Percentiles rank a stretch among this genome's conserved stretches.
phyloP scores from a whole-genome alignment of 2,797 vertebrate genomes.

The Champsocephalus gunnari region DNA sequence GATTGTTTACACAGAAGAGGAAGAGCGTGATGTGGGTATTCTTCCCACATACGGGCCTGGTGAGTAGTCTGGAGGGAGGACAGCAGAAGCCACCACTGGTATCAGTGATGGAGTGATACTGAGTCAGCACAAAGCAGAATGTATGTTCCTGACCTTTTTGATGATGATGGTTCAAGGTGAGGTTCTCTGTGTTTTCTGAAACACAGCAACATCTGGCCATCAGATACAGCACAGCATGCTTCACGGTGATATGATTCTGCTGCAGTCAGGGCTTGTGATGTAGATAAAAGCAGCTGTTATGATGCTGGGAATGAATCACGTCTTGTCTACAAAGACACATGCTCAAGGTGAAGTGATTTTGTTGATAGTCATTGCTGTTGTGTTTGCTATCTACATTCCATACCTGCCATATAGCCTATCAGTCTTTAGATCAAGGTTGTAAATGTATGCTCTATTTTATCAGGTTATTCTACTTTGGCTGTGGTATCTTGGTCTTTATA shows the following conservation, averaged over 20 bases:
- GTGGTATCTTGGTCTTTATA: not conserved
- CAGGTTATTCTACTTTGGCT: not conserved
- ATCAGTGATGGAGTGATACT: slow-evolving; percentile 39
- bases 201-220: slow-evolving; percentile 61
- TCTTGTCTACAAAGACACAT: not conserved
- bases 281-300: slow-evolving; percentile 36
- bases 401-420: not conserved
- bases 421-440: not conserved
- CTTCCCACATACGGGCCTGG: slow-evolving; percentile 5
- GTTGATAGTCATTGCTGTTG: not conserved
- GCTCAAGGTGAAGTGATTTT: slow-evolving; percentile 1
- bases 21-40: not conserved
- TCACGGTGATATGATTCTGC: slow-evolving; percentile 29
- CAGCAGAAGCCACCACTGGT: slow-evolving; percentile 3
- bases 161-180: slow-evolving; percentile 67
- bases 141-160: slow-evolving; percentile 25
- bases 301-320: slow-evolving; percentile 31
- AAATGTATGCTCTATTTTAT: not conserved
- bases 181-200: slow-evolving; percentile 28
- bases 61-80: slow-evolving; percentile 7
- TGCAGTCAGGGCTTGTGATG: slow-evolving; percentile 38
- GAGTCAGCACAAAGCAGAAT: slow-evolving; percentile 53
- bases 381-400: not conserved
- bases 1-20: slow-evolving; percentile 37
- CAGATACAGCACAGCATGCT: slow-evolving; percentile 18